These are phyloP conservation scores for Ectropis grisescens DNA, from an alignment of 1,140 invertebrate species.

Conservation along the genomic window DNA sequence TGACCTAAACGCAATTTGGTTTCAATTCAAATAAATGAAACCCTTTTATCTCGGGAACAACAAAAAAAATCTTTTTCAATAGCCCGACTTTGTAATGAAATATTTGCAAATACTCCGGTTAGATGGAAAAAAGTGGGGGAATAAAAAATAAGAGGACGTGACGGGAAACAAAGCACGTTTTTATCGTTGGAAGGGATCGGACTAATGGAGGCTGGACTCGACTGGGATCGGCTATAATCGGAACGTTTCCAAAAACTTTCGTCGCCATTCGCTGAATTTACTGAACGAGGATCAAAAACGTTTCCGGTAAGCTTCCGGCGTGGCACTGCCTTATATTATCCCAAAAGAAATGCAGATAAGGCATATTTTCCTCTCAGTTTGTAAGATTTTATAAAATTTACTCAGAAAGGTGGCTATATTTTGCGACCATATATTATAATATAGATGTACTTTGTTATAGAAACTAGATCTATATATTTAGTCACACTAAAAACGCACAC, in stretches of 20 bases:
- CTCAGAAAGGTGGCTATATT: no score
- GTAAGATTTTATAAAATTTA: no score
- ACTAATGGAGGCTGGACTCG: constrained; percentile 31
- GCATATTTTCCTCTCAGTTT: no score
- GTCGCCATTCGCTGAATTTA: not conserved
- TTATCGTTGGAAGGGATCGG: constrained; percentile 39
- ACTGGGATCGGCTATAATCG: constrained; percentile 18
- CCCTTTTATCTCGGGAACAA: constrained; percentile 29
- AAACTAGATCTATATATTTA: no score
- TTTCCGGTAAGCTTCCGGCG: no score
- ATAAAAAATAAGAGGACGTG: constrained; percentile 36
- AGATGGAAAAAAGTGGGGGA: constrained; percentile 23
- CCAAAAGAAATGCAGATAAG: no score
- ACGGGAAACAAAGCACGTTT: constrained; percentile 46
- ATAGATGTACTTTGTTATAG: no score
- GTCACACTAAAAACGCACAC: no score
- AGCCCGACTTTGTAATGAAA: constrained; percentile 34
- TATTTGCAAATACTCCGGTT: constrained; percentile 29
- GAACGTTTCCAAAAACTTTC: constrained; percentile 10
- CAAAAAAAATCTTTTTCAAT: constrained; percentile 31
- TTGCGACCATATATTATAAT: no score
- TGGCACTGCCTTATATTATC: no score
- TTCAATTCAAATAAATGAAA: constrained; percentile 27
- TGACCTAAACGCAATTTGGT: constrained; percentile 23
- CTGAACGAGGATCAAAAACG: constrained; percentile 2